A percentile compares a stretch with the other conserved stretches of the same genome.
These are phyloP conservation scores for Noctua fimbriata DNA, from an alignment of 2,888 invertebrate genomes.

Conservation along the genomic window DNA sequence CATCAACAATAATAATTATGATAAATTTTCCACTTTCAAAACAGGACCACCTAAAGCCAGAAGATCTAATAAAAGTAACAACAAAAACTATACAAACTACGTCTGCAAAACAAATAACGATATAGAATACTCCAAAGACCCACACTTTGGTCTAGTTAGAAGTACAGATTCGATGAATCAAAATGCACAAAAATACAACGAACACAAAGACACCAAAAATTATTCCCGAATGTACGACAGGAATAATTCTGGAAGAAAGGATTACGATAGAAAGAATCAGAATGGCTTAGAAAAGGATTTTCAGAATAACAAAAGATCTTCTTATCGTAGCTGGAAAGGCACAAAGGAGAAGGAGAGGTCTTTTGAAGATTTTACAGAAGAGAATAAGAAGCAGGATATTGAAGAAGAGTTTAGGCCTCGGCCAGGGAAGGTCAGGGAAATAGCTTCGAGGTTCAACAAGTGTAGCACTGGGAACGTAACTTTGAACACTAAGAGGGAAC, in stretches of 20 bases:
- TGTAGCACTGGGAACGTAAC: constrained; percentile 77
- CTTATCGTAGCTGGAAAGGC: constrained; percentile 74
- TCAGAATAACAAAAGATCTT: constrained; percentile 73
- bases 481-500: constrained; percentile 78
- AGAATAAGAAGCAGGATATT: constrained; percentile 32
- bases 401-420: constrained; percentile 78
- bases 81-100: constrained; percentile 73
- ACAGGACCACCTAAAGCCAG: constrained; percentile 77
- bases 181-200: constrained; percentile 76
- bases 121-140: constrained; percentile 85
- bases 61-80: constrained; percentile 81
- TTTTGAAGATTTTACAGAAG: constrained; percentile 70
- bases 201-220: constrained; percentile 75
- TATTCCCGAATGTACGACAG: constrained; percentile 80
- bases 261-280: constrained; percentile 66
- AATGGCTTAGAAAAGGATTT: constrained; percentile 65
- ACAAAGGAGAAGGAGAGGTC: constrained; percentile 73
- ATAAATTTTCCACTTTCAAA: constrained; percentile 82
- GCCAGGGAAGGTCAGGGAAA: constrained; percentile 86
- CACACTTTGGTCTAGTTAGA: constrained; percentile 79
- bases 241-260: constrained; percentile 78
- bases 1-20: constrained; percentile 81
- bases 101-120: constrained; percentile 84
- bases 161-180: constrained; percentile 68
- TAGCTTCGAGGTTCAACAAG: constrained; percentile 85